Conservation (phyloP, 2,888 invertebrate genomes). For the Drosophila trichaetosa region DNA sequence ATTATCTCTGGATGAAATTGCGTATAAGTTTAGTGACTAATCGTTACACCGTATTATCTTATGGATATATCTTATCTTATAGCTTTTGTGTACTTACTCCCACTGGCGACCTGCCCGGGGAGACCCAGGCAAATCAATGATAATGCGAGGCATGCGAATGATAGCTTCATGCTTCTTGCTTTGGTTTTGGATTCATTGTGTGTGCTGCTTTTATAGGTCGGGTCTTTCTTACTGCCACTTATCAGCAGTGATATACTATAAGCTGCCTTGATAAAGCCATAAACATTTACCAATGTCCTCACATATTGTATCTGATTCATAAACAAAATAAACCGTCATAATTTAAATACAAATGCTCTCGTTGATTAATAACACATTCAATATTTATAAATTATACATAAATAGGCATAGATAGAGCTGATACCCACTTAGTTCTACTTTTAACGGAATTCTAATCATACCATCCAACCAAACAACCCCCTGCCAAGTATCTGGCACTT, state of each 20-base stretch:
- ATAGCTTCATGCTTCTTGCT: constrained; percentile 47
- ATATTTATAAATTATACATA: background rate
- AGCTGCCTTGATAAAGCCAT: constrained; percentile 26
- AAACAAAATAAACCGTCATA: constrained; percentile 1
- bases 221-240: constrained; percentile 13
- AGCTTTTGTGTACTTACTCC: constrained; percentile 48
- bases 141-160: constrained; percentile 37
- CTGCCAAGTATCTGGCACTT: background rate
- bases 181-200: background rate
- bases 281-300: constrained; percentile 27
- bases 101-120: constrained; percentile 25
- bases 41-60: background rate
- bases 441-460: constrained; percentile 21
- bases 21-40: background rate
- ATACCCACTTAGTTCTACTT: background rate
- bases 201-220: constrained; percentile 56
- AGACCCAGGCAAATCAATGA: constrained; percentile 46
- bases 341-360: background rate
- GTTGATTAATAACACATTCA: background rate
- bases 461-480: background rate
- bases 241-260: constrained; percentile 22
- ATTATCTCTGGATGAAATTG: constrained; percentile 55
- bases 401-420: constrained; percentile 54
- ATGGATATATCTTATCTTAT: background rate
- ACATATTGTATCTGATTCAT: constrained; percentile 56